Conservation (phyloP, 2,113 vertebrate species). For the Cercocebus atys region DNA sequence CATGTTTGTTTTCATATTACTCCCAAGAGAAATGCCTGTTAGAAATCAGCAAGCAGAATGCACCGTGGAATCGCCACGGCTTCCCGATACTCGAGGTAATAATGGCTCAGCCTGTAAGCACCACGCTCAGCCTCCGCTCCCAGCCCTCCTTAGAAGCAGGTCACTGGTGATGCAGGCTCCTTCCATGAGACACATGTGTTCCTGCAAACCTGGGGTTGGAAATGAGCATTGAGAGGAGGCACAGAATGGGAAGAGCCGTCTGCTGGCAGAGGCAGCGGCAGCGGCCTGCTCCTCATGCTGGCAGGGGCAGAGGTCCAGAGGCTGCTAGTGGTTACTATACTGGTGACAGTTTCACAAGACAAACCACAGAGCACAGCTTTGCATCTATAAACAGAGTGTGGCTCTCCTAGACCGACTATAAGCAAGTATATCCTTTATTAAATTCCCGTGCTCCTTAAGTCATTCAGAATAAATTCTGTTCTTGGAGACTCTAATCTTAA, state of each 20-base stretch:
- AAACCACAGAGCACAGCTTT: background rate
- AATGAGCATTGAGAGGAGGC: background rate
- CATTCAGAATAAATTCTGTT: background rate
- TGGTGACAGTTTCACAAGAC: background rate
- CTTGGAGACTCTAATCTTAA: background rate
- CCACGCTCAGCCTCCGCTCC: background rate
- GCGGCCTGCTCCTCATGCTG: background rate
- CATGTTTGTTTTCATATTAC: background rate
- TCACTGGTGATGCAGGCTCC: background rate
- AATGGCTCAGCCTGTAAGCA: background rate
- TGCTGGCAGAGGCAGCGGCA: background rate
- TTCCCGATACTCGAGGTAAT: background rate
- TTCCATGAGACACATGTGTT: background rate
- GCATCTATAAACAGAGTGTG: background rate
- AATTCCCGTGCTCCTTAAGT: background rate
- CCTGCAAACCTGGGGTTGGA: background rate
- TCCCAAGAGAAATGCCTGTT: background rate
- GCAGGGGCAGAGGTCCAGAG: background rate
- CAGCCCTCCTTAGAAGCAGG: background rate
- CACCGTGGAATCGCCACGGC: accelerated
- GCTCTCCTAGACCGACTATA: background rate
- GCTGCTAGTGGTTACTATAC: background rate
- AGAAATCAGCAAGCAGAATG: background rate
- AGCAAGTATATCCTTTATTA: background rate
- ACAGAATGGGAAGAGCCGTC: background rate